These are phyloP conservation scores for Phoenicopterus ruber DNA, from an alignment of 2,113 vertebrate genomes.

Conservation along the genomic window DNA sequence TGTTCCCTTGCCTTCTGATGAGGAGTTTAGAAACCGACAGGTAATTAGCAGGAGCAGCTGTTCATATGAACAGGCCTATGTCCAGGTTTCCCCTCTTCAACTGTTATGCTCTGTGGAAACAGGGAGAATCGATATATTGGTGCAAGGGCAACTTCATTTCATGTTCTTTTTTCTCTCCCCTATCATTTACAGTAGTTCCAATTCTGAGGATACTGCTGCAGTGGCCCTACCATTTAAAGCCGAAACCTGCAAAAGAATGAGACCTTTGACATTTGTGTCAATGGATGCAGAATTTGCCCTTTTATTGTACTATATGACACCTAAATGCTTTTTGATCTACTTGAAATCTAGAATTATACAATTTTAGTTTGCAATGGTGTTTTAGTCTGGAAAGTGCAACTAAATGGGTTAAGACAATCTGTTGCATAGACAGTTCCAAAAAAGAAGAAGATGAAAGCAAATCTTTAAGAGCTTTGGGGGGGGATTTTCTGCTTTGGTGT, in stretches of 20 bases:
- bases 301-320: background rate
- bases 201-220: background rate
- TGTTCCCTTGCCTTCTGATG: background rate
- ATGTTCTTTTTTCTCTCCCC: background rate
- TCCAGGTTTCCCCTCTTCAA: conserved; percentile 48
- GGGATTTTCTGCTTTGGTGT: background rate
- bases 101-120: conserved; percentile 4
- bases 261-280: background rate
- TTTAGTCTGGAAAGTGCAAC: background rate
- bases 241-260: background rate
- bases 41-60: conserved; percentile 65
- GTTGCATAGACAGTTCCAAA: background rate
- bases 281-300: background rate
- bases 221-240: background rate
- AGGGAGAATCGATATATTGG: background rate
- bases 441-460: background rate
- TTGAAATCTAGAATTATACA: background rate
- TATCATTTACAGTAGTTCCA: background rate
- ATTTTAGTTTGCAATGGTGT: background rate
- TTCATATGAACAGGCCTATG: conserved; percentile 30
- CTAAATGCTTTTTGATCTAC: background rate
- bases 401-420: background rate
- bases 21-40: conserved; percentile 41
- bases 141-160: background rate
- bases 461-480: background rate